Conservation (phyloP, 2,797 vertebrate species). For the Sebastes variabilis region DNA sequence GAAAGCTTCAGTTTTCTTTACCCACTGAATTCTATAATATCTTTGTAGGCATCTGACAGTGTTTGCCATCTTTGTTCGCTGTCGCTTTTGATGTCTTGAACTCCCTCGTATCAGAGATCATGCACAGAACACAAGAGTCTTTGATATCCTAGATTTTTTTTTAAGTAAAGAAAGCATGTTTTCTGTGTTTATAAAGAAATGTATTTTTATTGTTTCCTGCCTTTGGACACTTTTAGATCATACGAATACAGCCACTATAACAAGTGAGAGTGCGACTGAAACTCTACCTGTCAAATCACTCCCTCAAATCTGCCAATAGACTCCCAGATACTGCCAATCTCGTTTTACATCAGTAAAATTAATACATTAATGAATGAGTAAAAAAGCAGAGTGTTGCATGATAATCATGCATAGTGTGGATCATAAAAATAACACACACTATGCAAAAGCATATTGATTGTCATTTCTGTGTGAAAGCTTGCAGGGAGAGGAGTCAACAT, state of each 20-base stretch:
- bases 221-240: neutral
- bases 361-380: neutral
- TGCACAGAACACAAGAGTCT: neutral
- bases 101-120: neutral
- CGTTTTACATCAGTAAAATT: neutral
- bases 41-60: neutral
- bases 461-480: constrained; percentile 7
- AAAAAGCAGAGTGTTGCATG: neutral
- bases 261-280: neutral
- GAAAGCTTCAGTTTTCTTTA: neutral
- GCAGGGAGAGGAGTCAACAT: neutral
- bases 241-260: neutral
- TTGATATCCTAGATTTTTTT: neutral
- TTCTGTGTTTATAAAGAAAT: neutral
- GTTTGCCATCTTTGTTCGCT: neutral
- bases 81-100: neutral
- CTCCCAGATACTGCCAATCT: neutral
- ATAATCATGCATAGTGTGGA: neutral
- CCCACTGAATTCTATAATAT: neutral
- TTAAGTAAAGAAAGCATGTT: neutral
- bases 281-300: neutral
- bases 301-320: neutral
- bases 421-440: neutral
- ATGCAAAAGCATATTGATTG: constrained; percentile 1
- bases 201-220: neutral